Evolutionary conservation across 1,140 invertebrate species (phyloP), one percentile per base, ranked within the genome.

Genomic region (Bombus pyrosoma): DNA sequence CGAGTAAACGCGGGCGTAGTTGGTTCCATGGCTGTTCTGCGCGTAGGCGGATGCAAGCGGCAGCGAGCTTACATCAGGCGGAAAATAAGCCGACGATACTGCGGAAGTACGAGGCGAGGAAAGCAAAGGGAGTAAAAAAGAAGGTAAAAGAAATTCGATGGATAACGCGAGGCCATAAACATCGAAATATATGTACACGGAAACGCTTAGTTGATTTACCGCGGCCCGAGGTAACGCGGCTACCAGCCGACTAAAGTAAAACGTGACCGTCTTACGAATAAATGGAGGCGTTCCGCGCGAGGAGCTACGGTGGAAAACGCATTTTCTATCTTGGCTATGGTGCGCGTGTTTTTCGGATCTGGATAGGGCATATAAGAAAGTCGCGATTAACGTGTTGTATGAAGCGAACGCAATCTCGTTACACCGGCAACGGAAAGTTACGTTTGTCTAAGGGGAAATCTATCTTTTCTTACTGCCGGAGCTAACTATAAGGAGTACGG

Each of bases 231-330:
- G 74, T 87, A 87, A 80, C 78, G 68, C 34, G 28, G 47, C 72
- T 34, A 68, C 47, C 37, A 73, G 43, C 75, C 68, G 57, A 41
- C 41, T 87, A 57, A 85, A 88, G 57, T 88, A 64, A 69, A 81
- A 87, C 76, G 81, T 87, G 86, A 88, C 86, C 83, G 78, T 72
- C 81, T 74, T 84, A 69, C 81, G 68, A 87, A 84, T 78, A 84
- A 78, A 78, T 43, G 81, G n/a, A 41, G 47, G 6, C 34, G 28
- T 2, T 28, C 13, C 10, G 32, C 34, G 73, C 41, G 32, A 41
- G 62, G 18, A 69, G 32, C 13, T 74, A 72, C 57, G 12, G 12
- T 39, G 41, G 18, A 34, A 32, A 34, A 57, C 18, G 25, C 5
- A 32, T 53, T 76, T 76, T 68, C 32, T 57, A 76, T 15, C 37